These are phyloP conservation scores for Nyctibius grandis DNA, from an alignment of 2,797 vertebrate species.

Conservation along the genomic window DNA sequence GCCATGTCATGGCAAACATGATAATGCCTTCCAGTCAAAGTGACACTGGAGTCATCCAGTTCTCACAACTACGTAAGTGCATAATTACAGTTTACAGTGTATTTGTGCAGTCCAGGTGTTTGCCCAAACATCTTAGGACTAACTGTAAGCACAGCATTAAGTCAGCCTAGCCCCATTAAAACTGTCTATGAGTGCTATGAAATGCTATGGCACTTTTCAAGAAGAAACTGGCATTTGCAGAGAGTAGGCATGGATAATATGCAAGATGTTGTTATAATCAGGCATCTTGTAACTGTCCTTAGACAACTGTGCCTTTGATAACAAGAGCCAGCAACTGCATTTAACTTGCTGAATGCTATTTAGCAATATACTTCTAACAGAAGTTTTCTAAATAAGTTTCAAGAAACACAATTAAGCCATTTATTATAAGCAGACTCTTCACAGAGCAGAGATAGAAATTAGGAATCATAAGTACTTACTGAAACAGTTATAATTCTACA, in stretches of 20 bases:
- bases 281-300: background rate
- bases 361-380: background rate
- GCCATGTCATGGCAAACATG: accelerated
- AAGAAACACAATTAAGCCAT: background rate
- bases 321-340: background rate
- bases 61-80: background rate
- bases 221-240: background rate
- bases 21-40: background rate
- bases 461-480: background rate
- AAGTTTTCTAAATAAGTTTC: background rate
- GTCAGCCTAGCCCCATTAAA: background rate
- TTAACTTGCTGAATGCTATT: background rate
- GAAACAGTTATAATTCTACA: background rate
- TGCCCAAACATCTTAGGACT: background rate
- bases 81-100: background rate
- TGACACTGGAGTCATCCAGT: background rate
- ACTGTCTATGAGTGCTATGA: accelerated
- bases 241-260: background rate
- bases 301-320: background rate
- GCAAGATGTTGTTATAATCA: background rate
- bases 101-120: background rate
- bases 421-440: background rate
- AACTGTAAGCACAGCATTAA: background rate
- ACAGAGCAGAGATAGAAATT: background rate
- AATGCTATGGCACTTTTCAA: background rate